Percentiles rank a stretch among this genome's conserved stretches.
Evolutionary conservation across 1,140 invertebrate species (phyloP).

Genomic region (Leguminivora glycinivorella): DNA sequence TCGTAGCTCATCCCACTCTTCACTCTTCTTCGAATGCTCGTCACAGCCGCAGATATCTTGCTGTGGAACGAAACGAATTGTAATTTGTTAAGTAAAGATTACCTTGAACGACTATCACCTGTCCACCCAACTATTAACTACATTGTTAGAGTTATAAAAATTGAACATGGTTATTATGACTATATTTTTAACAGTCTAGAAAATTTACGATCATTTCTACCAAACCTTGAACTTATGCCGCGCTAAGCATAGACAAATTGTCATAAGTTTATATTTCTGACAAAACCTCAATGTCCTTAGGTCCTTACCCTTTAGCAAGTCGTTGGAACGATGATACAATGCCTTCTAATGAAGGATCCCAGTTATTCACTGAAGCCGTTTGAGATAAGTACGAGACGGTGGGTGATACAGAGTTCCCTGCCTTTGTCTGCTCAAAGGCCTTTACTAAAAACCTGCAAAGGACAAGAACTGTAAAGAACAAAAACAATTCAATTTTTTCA

Average conservation of each 20-base stretch:
- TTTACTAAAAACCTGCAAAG: slow-evolving; percentile 81
- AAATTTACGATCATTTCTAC: no score
- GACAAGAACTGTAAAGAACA: slow-evolving; percentile 12
- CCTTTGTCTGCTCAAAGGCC: slow-evolving; percentile 83
- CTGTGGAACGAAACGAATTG: slow-evolving; percentile 59
- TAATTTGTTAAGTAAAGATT: no score
- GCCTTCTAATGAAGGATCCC: slow-evolving; percentile 60
- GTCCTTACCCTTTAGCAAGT: slow-evolving; percentile 84
- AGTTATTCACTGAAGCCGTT: background rate
- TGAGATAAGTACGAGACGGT: slow-evolving; percentile 84
- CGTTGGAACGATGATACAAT: slow-evolving; percentile 84
- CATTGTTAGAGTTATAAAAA: background rate
- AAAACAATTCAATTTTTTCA: no score
- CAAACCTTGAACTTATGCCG: no score
- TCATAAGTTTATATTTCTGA: no score
- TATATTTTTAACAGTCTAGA: no score
- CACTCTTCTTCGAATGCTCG: slow-evolving; percentile 82
- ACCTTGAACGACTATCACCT: no score
- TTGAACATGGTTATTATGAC: no score
- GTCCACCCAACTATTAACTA: background rate
- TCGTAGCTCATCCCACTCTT: slow-evolving; percentile 80
- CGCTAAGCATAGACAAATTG: no score
- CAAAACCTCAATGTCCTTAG: background rate
- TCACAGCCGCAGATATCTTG: slow-evolving; percentile 83
- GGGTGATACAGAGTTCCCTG: slow-evolving; percentile 80